phyloP scores from a whole-genome alignment of 2,888 invertebrate genomes.

The Prosopocoilus inquinatus region DNA sequence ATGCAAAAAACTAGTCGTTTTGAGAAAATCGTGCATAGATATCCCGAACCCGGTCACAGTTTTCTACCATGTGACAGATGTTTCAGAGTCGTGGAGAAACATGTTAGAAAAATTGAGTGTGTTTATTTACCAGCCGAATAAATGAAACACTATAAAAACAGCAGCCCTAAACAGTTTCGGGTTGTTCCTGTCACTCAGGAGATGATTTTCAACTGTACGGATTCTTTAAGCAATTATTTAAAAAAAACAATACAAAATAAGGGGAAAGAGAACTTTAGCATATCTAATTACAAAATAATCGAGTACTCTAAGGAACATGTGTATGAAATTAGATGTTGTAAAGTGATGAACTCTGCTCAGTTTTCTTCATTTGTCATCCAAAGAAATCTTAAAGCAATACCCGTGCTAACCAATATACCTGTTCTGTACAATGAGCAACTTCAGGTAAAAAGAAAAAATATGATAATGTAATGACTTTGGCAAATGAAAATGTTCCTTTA shows the following conservation, averaged over 20 bases:
- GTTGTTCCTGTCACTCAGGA: background rate
- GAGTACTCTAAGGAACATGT: background rate
- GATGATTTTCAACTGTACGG: background rate
- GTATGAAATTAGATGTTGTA: background rate
- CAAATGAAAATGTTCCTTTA: no score
- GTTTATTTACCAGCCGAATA: constrained; percentile 8
- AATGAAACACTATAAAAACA: background rate
- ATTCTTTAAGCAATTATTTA: background rate
- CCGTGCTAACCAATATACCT: no score
- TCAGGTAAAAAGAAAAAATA: no score
- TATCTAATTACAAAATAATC: no score
- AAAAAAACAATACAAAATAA: background rate
- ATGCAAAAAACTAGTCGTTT: constrained; percentile 1
- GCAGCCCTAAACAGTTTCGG: background rate
- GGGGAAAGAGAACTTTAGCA: background rate
- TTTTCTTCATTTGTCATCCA: background rate
- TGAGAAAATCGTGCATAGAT: no score
- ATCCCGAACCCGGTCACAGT: no score
- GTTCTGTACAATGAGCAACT: no score
- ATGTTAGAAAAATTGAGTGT: constrained; percentile 1
- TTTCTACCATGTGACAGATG: no score
- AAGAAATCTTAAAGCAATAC: background rate
- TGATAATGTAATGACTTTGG: no score
- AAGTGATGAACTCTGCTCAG: background rate
- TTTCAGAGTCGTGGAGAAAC: no score